Conservation (phyloP, 2,888 invertebrate species). For the Tridacna gigas region DNA sequence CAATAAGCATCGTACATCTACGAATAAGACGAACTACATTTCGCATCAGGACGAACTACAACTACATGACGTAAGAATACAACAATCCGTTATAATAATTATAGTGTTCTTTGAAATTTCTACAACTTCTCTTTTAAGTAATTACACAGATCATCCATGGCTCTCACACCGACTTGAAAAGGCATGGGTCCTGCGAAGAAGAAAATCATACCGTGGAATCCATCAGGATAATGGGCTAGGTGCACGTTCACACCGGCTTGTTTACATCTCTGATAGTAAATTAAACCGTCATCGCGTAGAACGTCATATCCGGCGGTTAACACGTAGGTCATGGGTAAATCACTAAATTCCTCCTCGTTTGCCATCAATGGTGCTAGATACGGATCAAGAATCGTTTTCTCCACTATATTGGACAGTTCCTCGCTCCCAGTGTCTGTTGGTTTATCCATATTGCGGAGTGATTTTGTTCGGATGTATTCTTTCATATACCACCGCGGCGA, state of each 20-base stretch:
- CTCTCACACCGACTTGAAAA: conserved; percentile 68
- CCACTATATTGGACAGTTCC: conserved; percentile 62
- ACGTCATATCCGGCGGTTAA: conserved; percentile 84
- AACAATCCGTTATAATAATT: too few species aligned
- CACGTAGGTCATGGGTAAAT: conserved; percentile 81
- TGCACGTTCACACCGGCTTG: conserved; percentile 77
- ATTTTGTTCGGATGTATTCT: conserved; percentile 68
- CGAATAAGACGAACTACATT: too few species aligned
- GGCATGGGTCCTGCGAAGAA: conserved; percentile 74
- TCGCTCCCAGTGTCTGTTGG: conserved; percentile 68
- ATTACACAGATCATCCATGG: conserved; percentile 71
- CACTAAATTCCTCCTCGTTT: conserved; percentile 69
- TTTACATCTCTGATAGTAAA: conserved; percentile 82
- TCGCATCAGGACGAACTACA: too few species aligned
- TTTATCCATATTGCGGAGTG: conserved; percentile 65
- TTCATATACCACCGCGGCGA: conserved; percentile 70
- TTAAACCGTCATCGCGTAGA: conserved; percentile 83
- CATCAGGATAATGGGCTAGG: conserved; percentile 72
- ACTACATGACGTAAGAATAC: too few species aligned
- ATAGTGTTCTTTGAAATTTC: too few species aligned
- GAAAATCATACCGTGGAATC: conserved; percentile 77
- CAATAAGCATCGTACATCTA: too few species aligned
- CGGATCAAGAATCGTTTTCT: conserved; percentile 71
- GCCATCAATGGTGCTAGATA: conserved; percentile 83
- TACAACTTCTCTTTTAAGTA: conserved; percentile 68